A percentile compares a stretch with the other conserved stretches of the same genome.
Evolutionary conservation across 1,140 invertebrate species (phyloP).

Genomic region (Drosophila watanabei): DNA sequence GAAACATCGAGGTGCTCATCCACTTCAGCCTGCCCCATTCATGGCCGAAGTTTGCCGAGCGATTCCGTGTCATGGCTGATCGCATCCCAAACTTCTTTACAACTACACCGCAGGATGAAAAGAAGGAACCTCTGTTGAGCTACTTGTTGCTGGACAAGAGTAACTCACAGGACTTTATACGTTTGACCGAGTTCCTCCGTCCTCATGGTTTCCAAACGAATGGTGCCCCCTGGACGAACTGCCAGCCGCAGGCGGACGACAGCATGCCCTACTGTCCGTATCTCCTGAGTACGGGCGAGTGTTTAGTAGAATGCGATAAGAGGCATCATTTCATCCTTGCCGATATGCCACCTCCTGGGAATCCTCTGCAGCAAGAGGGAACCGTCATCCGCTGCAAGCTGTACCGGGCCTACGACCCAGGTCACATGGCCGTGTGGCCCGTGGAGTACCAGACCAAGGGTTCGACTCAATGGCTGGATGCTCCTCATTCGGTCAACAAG

Average conservation of each 20-base stretch:
- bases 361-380: conserved; percentile 10
- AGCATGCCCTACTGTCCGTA: conserved; percentile 13
- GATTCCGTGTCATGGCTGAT: conserved; percentile 45
- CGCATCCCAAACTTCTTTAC: conserved; percentile 41
- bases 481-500: background rate
- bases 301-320: conserved; percentile 19
- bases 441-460: conserved; percentile 23
- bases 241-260: background rate
- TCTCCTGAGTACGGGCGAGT: conserved; percentile 28
- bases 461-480: conserved; percentile 12
- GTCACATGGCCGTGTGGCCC: conserved; percentile 41
- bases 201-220: conserved; percentile 21
- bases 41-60: conserved; percentile 46
- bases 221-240: conserved; percentile 2
- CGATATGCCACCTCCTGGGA: conserved; percentile 6
- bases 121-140: background rate
- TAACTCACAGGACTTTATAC: conserved; percentile 18
- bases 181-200: conserved; percentile 30
- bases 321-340: conserved; percentile 28
- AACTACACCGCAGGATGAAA: too few species aligned
- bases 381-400: conserved; percentile 39
- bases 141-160: conserved; percentile 50
- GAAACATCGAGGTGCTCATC: conserved; percentile 48
- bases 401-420: conserved; percentile 25
- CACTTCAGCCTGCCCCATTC: conserved; percentile 51